Conservation (phyloP, 2,797 vertebrate genomes). For the Notolabrus celidotus region DNA sequence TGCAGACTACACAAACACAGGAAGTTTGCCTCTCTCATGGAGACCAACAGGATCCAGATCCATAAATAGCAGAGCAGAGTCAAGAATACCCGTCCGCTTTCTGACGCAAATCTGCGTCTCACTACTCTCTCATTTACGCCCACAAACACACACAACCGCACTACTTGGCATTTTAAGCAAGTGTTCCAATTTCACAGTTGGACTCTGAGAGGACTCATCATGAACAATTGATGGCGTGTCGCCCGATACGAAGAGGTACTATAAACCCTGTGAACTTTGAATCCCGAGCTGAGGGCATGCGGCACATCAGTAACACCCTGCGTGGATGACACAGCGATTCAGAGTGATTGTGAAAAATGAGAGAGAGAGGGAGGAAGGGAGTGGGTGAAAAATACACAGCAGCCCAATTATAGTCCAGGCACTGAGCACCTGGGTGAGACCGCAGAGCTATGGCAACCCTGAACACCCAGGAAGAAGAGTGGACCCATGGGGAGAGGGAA, state of each 20-base stretch:
- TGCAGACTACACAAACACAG: slow-evolving; percentile 50
- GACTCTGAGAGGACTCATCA: slow-evolving; percentile 43
- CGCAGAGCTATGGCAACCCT: slow-evolving; percentile 65
- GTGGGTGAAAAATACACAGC: slow-evolving; percentile 36
- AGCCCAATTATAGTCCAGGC: slow-evolving; percentile 69
- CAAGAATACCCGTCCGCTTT: slow-evolving; percentile 29
- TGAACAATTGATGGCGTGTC: slow-evolving; percentile 45
- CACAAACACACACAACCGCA: slow-evolving; percentile 10
- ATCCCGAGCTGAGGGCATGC: slow-evolving; percentile 5
- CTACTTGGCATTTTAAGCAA: slow-evolving; percentile 62
- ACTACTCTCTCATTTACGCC: not conserved
- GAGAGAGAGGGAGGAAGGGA: slow-evolving; percentile 16
- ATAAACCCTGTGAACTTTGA: slow-evolving; percentile 56
- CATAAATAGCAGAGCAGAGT: slow-evolving; percentile 55
- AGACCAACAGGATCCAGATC: slow-evolving; percentile 60
- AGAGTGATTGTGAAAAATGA: not conserved
- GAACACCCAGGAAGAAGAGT: slow-evolving; percentile 43
- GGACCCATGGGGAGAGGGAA: slow-evolving; percentile 16
- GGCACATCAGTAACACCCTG: slow-evolving; percentile 19
- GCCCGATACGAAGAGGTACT: slow-evolving; percentile 8
- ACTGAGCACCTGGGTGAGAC: slow-evolving; percentile 47
- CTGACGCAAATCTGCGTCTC: slow-evolving; percentile 34
- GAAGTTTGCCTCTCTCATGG: slow-evolving; percentile 39
- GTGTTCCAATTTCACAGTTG: slow-evolving; percentile 65
- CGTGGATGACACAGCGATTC: slow-evolving; percentile 27